Percentiles rank a stretch among this genome's conserved stretches.
Evolutionary conservation across 1,140 invertebrate species (phyloP).

Genomic region (Chrysoperla carnea): DNA sequence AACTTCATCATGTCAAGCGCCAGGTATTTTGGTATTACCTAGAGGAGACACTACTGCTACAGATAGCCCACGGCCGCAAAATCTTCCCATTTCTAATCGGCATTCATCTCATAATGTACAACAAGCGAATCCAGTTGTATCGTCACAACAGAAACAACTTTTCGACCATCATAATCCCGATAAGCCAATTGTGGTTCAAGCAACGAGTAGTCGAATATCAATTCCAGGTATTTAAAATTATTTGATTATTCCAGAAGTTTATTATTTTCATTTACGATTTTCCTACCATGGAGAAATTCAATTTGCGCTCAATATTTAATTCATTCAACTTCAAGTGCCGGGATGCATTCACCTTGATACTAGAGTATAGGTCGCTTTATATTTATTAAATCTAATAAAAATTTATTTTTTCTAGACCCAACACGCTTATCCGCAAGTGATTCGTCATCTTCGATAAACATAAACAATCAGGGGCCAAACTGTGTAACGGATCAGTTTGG

Average conservation of each 20-base stretch:
- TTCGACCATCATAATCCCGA: slow-evolving; percentile 52
- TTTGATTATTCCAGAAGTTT: too few relatives aligned
- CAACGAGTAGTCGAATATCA: slow-evolving; percentile 22
- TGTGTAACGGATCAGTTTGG: slow-evolving; percentile 28
- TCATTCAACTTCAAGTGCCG: background rate
- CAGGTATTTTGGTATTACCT: slow-evolving; percentile 1
- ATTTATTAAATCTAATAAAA: too few relatives aligned
- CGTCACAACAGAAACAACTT: slow-evolving; percentile 28
- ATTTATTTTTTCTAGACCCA: too few relatives aligned
- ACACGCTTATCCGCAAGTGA: too few relatives aligned
- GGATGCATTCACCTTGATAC: too few relatives aligned
- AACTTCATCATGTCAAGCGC: background rate
- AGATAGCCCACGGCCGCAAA: slow-evolving; percentile 18
- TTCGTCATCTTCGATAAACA: too few relatives aligned
- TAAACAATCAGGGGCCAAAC: slow-evolving; percentile 2
- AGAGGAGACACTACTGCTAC: slow-evolving; percentile 8
- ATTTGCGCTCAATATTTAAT: background rate
- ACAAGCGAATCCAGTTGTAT: slow-evolving; percentile 14
- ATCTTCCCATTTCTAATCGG: slow-evolving; percentile 22
- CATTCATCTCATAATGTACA: slow-evolving; percentile 1
- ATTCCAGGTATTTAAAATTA: too few relatives aligned
- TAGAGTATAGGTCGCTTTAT: too few relatives aligned
- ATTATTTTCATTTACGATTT: too few relatives aligned
- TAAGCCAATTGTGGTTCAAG: slow-evolving; percentile 43
- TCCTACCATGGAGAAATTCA: too few relatives aligned